Base-by-base conservation (phyloP, 2,888 invertebrate species). In the Linnaemya tessellans region DNA sequence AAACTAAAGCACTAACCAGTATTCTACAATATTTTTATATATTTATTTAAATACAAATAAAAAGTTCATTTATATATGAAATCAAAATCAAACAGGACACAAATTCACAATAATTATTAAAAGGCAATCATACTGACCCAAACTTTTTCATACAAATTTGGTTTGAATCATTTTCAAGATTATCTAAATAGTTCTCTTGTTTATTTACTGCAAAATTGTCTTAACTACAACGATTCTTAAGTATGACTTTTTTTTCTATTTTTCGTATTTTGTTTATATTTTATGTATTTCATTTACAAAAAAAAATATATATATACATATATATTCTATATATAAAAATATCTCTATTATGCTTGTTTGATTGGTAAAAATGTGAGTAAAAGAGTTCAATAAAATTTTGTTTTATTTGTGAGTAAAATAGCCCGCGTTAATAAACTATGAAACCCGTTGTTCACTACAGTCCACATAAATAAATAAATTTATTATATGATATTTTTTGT, bases 281-380 rank as follows among this genome's bases (percentile, higher is more conserved):
- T 88, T 90, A 87, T 88, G 82, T 86, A 87, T 89, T 74, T 84
- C 87, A 87, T 84, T 71, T 80, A 56, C 70, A 83, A 71, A 84
- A 80, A 70, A 77, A 87, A 68, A 62, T 73, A 85, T 65, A 87
- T 73, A 67, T 18, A 75, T 75, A 64, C 30, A 30, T 30, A 30
- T 30, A 30, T 30, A 30, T 5, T 30, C 2, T 73, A 85, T 67
- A 87, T 73, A 67, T 18, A 75, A 70, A 64, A 70, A 87, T 90
- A 90, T 92, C 91, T 90, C 90, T 82, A 82, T 90, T 91, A 89
- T 91, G 91, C 92, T 91, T 91, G 91, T 92, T 92, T 91, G 91
- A 92, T 91, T 91, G 92, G 91, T 92, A 90, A 87, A 91, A 91
- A 91, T 92, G 91, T 91, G 91, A 91, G 91, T 91, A 91, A 91